A percentile compares a stretch with the other conserved stretches of the same genome.
phyloP scores from a whole-genome alignment of 2,888 invertebrate genomes.

The Agrochola lychnidis region DNA sequence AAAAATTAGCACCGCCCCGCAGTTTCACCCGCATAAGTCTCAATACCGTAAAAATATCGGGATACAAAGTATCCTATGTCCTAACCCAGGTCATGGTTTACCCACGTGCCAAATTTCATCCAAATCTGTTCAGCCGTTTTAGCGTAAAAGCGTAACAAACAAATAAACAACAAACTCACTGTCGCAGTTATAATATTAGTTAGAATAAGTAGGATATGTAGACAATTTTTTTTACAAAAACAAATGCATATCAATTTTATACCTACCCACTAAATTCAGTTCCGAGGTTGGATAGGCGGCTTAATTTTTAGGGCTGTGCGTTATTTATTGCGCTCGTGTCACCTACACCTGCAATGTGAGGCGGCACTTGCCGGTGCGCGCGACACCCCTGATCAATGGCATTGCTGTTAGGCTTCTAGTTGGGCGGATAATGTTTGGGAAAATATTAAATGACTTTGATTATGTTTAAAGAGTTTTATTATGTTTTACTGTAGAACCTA shows the following conservation, averaged over 20 bases:
- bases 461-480: background rate
- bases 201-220: background rate
- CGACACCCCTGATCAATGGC: conserved; percentile 60
- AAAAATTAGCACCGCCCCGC: background rate
- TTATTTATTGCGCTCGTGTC: conserved; percentile 61
- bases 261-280: conserved; percentile 12
- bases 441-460: conserved; percentile 5
- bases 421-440: conserved; percentile 2
- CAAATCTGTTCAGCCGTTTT: background rate
- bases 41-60: background rate
- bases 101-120: no score
- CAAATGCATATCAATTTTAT: background rate
- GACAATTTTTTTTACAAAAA: background rate
- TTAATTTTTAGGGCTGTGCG: conserved; percentile 52
- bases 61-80: background rate
- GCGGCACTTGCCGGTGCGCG: conserved; percentile 38
- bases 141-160: background rate
- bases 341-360: conserved; percentile 49
- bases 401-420: conserved; percentile 12
- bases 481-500: background rate
- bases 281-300: conserved; percentile 17
- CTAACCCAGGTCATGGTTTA: no score
- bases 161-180: background rate
- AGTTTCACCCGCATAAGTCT: background rate
- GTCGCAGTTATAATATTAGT: background rate